These are phyloP conservation scores for Magallana gigas DNA, from an alignment of 1,140 invertebrate species.

Conservation along the genomic window DNA sequence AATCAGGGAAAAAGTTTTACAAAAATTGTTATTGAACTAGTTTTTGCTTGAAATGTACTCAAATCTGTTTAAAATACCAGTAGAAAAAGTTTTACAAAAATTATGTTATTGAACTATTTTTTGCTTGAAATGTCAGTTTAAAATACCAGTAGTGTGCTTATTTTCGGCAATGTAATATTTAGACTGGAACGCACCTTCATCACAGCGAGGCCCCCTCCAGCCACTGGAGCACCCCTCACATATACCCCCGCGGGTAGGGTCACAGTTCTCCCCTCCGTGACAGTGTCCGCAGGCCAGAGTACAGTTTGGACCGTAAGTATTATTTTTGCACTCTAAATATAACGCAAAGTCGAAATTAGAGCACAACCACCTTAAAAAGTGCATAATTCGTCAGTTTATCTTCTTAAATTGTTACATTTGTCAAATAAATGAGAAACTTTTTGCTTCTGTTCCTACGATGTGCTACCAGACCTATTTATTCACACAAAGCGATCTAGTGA, in stretches of 20 bases:
- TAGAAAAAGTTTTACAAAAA: too few species aligned
- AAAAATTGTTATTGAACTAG: too few species aligned
- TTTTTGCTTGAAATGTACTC: too few species aligned
- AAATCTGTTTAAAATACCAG: too few species aligned
- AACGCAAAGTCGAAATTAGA: not conserved
- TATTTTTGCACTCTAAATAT: slow-evolving; percentile 60
- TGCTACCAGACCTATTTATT: not conserved
- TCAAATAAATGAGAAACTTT: slow-evolving; percentile 13
- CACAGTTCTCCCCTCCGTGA: slow-evolving; percentile 54
- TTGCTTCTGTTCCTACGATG: not conserved
- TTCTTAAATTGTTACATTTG: slow-evolving; percentile 7
- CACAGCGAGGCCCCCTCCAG: slow-evolving; percentile 63
- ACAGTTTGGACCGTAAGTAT: slow-evolving; percentile 64
- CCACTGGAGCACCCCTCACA: slow-evolving; percentile 68
- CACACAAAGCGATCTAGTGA: not conserved
- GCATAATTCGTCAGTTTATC: not conserved
- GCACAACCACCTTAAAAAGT: not conserved
- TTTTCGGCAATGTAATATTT: too few species aligned
- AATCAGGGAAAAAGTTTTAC: too few species aligned
- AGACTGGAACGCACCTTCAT: slow-evolving; percentile 46
- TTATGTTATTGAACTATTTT: too few species aligned
- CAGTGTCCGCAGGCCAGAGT: slow-evolving; percentile 64
- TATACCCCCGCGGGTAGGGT: slow-evolving; percentile 57
- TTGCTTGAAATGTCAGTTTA: too few species aligned
- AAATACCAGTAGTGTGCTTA: too few species aligned